A percentile compares a stretch with the other conserved stretches of the same genome.
Conservation (phyloP, 2,888 invertebrate species). For the Drosophila monieri region DNA sequence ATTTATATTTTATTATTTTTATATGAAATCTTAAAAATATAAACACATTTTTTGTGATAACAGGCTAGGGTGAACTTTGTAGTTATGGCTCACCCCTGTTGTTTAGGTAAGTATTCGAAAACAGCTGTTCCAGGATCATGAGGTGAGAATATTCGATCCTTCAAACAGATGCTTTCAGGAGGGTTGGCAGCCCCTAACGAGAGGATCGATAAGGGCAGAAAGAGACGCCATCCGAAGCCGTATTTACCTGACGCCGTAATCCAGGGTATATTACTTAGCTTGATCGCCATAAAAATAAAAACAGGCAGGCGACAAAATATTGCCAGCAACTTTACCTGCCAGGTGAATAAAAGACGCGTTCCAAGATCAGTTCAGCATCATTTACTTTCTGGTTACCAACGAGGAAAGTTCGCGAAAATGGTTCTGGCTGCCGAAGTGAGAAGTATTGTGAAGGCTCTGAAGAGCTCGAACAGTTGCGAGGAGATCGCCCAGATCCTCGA, state of each 20-base stretch:
- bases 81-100: too few relatives aligned
- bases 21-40: too few relatives aligned
- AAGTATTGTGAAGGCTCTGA: slow-evolving; percentile 46
- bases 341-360: slow-evolving; percentile 10
- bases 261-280: slow-evolving; percentile 22
- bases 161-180: slow-evolving; percentile 9
- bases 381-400: not conserved
- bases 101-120: not conserved
- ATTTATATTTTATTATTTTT: too few relatives aligned
- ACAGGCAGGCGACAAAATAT: slow-evolving; percentile 15
- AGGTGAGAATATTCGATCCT: slow-evolving; percentile 10
- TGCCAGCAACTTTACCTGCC: slow-evolving; percentile 19
- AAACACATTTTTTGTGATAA: too few relatives aligned
- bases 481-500: slow-evolving; percentile 65
- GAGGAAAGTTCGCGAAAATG: slow-evolving; percentile 12
- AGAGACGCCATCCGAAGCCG: slow-evolving; percentile 17
- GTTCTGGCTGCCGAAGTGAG: slow-evolving; percentile 27
- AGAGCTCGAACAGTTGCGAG: slow-evolving; percentile 40
- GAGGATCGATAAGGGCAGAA: slow-evolving; percentile 12
- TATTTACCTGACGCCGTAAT: slow-evolving; percentile 38
- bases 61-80: too few relatives aligned
- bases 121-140: slow-evolving; percentile 5
- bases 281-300: slow-evolving; percentile 26
- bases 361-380: not conserved
- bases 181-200: slow-evolving; percentile 19